Base-by-base conservation (phyloP, 2,888 invertebrate genomes). In the Brachypalpus laphriformis region DNA sequence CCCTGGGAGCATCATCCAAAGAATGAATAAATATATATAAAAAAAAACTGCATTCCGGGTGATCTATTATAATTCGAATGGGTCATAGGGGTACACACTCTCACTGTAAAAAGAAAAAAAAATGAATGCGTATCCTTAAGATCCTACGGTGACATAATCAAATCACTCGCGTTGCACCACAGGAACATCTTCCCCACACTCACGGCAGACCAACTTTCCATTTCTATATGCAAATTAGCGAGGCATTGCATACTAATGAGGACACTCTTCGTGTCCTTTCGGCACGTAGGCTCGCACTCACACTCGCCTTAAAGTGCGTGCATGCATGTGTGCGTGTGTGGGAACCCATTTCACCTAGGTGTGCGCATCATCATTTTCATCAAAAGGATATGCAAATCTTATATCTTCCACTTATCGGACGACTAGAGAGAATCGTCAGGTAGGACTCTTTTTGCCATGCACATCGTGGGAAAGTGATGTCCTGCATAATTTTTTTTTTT, bases 191-290 rank as follows among this genome's bases (percentile, higher is more conserved):
- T 82, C 68, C n/a, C 72, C 54, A 59, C 25, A 63, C 31, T 34
- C 51, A 25, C 42, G 65, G 28, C 56, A 14, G 51, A 9, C 6
- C 59, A 47, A 74, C 72, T 83, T 78, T 83, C 78, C 31, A 72
- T 83, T 83, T 83, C 72, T n/a, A 54, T 78, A 83, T 80, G 83
- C 83, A 83, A 83, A 83, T 83, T 57, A 74, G 11, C 66, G 8
- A 16, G 49, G 31, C 20, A 63, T 49, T 28, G 75, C 20, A 59
- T 82, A 47, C 56, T 63, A 68, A 68, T 78, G 66, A 72, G 65
- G 56, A 59, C 49, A 49, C 49, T 61, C 40, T 51, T 28, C 11
- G 20, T 70, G 42, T 57, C 57, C 57, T 70, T 56, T 18, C 8
- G 40, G 42, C 63, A 59, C 70, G 42, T 63, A 51, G 25, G 11